phyloP scores from a whole-genome alignment of 2,113 vertebrate genomes.

The Laticauda colubrina region DNA sequence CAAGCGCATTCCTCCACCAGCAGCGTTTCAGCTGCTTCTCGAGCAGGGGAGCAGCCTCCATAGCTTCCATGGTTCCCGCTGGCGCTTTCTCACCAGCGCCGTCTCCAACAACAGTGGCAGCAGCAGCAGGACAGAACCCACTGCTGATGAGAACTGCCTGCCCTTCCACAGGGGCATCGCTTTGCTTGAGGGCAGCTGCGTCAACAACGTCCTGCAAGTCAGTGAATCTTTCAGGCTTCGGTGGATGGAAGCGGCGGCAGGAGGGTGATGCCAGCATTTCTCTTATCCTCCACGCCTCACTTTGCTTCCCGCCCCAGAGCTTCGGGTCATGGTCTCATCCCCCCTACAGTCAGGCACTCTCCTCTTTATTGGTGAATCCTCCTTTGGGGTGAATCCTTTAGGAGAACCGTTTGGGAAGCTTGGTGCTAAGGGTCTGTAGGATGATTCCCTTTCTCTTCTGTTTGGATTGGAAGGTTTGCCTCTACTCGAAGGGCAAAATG shows the following conservation, averaged over 20 bases:
- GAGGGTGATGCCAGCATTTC: not conserved
- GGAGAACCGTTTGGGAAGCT: conserved; percentile 49
- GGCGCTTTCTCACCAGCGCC: no score
- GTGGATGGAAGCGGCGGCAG: not conserved
- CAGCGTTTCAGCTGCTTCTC: no score
- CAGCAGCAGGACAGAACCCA: no score
- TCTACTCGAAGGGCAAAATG: no score
- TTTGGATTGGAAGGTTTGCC: not conserved
- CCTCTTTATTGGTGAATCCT: no score
- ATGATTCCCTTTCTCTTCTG: not conserved
- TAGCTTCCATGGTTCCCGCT: no score
- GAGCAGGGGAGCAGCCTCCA: no score
- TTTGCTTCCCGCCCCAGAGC: conserved; percentile 16
- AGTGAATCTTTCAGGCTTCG: conserved; percentile 78
- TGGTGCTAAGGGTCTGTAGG: not conserved
- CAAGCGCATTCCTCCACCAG: no score
- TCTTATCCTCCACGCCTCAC: not conserved
- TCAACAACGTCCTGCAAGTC: conserved; percentile 96
- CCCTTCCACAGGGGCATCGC: conserved; percentile 90
- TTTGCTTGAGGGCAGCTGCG: conserved; percentile 89
- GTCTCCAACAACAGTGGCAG: no score
- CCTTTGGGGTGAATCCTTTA: no score
- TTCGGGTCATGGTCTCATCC: conserved; percentile 32
- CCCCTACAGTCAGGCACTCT: not conserved
- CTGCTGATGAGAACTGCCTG: conserved; percentile 77